Conservation (phyloP, 1,140 invertebrate genomes). For the Tetranychus cinnabarinus region DNA sequence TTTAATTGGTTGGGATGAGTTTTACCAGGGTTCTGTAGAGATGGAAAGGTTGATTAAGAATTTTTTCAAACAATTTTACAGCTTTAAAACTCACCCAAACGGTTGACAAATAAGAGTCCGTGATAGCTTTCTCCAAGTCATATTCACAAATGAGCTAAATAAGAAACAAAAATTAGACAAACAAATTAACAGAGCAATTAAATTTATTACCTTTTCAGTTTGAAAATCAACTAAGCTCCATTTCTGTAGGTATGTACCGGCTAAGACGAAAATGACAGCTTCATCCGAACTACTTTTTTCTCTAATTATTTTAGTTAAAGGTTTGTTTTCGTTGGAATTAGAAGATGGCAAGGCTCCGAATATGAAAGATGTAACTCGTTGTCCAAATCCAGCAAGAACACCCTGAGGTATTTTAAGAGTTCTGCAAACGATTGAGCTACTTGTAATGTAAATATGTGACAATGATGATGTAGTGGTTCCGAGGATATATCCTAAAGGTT, state of each 20-base stretch:
- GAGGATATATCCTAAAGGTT: constrained; percentile 48
- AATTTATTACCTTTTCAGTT: constrained; percentile 16
- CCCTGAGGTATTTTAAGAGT: constrained; percentile 49
- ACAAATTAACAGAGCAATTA: neutral
- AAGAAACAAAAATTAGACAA: neutral
- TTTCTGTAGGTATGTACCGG: constrained; percentile 39
- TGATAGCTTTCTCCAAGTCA: constrained; percentile 34
- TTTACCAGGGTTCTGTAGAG: constrained; percentile 18
- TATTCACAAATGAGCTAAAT: constrained; percentile 30
- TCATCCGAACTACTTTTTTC: constrained; percentile 18
- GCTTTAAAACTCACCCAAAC: constrained; percentile 28
- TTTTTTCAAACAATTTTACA: constrained; percentile 2
- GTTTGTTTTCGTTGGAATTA: constrained; percentile 45
- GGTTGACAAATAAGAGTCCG: constrained; percentile 31
- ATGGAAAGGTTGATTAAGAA: constrained; percentile 4
- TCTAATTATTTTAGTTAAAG: constrained; percentile 24
- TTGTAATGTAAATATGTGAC: constrained; percentile 35
- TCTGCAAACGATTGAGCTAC: constrained; percentile 36
- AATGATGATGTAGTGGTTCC: constrained; percentile 75
- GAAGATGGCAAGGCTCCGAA: constrained; percentile 42
- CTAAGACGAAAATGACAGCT: constrained; percentile 33
- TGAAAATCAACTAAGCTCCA: constrained; percentile 30
- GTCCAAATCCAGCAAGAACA: constrained; percentile 62
- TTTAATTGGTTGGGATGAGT: constrained; percentile 21
- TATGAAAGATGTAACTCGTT: constrained; percentile 56